These are phyloP conservation scores for Todus mexicanus DNA, from an alignment of 2,797 vertebrate genomes.

Conservation along the genomic window DNA sequence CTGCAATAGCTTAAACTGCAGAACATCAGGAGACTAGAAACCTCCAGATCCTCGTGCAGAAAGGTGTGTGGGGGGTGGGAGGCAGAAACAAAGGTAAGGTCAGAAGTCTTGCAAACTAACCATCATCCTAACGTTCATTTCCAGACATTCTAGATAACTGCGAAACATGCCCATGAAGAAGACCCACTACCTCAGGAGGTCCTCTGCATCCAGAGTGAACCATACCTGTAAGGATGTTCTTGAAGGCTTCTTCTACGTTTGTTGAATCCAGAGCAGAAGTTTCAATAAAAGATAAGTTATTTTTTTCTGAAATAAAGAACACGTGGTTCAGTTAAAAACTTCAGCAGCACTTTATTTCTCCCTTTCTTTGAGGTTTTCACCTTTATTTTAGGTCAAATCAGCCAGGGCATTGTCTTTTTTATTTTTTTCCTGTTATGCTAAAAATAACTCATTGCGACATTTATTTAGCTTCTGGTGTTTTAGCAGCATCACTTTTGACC, in stretches of 20 bases:
- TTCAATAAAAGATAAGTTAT: slow-evolving; percentile 97
- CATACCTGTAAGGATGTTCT: slow-evolving; percentile 96
- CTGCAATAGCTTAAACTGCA: neutral
- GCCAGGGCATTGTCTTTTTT: too few species aligned
- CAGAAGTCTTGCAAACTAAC: neutral
- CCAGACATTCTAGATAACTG: neutral
- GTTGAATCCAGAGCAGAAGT: slow-evolving; percentile 97
- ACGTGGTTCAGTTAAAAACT: neutral
- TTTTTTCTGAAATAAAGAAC: slow-evolving; percentile 85
- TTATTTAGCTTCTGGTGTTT: neutral
- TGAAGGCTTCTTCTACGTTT: slow-evolving; percentile 98
- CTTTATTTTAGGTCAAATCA: neutral
- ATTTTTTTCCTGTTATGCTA: neutral
- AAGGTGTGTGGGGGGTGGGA: neutral
- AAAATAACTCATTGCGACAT: neutral
- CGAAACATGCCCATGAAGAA: neutral
- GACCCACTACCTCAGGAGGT: neutral
- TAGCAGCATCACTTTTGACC: neutral
- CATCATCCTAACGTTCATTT: neutral
- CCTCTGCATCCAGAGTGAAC: neutral
- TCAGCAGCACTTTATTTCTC: neutral
- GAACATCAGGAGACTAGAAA: neutral
- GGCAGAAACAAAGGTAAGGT: neutral
- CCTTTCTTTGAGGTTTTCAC: neutral
- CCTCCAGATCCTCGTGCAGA: neutral